A percentile compares a stretch with the other conserved stretches of the same genome.
phyloP scores from a whole-genome alignment of 2,113 vertebrate species.

The Perca flavescens region DNA sequence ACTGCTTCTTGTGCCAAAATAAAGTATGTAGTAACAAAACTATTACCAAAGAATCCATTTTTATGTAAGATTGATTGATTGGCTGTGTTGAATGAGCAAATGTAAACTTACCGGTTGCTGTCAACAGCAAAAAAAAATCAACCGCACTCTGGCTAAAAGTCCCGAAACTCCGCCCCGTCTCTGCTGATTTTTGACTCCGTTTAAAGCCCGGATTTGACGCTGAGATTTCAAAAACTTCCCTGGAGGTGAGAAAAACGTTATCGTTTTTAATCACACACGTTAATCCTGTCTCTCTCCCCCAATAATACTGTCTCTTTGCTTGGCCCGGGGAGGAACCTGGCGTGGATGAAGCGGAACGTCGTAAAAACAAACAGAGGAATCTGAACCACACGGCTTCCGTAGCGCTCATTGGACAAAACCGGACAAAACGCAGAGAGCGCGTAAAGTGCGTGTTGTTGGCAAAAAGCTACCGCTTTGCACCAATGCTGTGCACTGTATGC shows the following conservation, averaged over 20 bases:
- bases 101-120: constrained; percentile 68
- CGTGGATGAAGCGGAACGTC: constrained; percentile 69
- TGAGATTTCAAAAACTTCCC: constrained; percentile 23
- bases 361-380: constrained; percentile 10
- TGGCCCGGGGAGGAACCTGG: constrained; percentile 53
- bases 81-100: constrained; percentile 22
- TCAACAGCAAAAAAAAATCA: constrained; percentile 51
- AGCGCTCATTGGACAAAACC: constrained; percentile 13
- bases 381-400: constrained; percentile 54
- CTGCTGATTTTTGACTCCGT: not conserved
- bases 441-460: not conserved
- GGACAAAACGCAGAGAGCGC: constrained; percentile 33
- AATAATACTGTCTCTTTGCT: not conserved
- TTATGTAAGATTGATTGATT: not conserved
- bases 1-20: not conserved
- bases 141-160: constrained; percentile 29
- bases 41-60: not conserved
- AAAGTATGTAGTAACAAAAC: not conserved
- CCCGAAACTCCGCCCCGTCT: constrained; percentile 41
- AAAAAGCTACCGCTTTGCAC: too few relatives aligned
- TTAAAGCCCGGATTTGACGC: constrained; percentile 36
- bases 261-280: not conserved
- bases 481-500: not conserved
- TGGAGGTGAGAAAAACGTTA: not conserved
- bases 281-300: not conserved